Conservation (phyloP, 1,140 invertebrate genomes). For the Drosophila nigrodunni region DNA sequence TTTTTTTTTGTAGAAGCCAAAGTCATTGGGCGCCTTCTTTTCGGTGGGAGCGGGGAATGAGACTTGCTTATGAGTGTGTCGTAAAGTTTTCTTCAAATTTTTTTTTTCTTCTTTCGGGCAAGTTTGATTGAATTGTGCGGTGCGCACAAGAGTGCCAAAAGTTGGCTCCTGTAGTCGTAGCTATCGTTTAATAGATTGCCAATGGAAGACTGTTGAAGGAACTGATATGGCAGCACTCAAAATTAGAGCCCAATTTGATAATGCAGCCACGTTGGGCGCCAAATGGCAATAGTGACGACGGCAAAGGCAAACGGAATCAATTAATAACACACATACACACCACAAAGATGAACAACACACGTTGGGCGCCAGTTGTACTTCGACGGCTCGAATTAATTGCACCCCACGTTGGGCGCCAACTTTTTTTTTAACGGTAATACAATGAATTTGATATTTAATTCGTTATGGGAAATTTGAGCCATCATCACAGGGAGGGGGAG, state of each 20-base stretch:
- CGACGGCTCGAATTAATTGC: constrained; percentile 12
- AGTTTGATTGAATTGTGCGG: constrained; percentile 74
- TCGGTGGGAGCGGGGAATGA: not conserved
- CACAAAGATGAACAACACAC: too few species aligned
- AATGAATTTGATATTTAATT: constrained; percentile 35
- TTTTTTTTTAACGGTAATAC: not conserved
- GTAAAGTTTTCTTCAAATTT: constrained; percentile 67
- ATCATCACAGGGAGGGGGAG: not conserved
- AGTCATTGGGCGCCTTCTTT: not conserved
- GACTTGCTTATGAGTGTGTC: constrained; percentile 53
- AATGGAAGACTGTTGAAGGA: not conserved
- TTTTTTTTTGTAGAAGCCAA: not conserved
- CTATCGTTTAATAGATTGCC: not conserved
- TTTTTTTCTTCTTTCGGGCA: constrained; percentile 43
- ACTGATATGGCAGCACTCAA: not conserved
- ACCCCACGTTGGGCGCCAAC: constrained; percentile 10
- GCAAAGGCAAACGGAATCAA: constrained; percentile 12
- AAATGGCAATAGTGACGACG: not conserved
- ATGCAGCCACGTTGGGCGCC: not conserved
- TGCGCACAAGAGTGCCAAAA: constrained; percentile 19
- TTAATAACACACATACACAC: constrained; percentile 5
- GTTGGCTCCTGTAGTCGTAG: not conserved
- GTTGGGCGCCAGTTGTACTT: not conserved
- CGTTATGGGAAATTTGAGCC: not conserved
- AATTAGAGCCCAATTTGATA: constrained; percentile 14